phyloP scores from a whole-genome alignment of 2,888 invertebrate species.

The Hypomecis punctinalis region DNA sequence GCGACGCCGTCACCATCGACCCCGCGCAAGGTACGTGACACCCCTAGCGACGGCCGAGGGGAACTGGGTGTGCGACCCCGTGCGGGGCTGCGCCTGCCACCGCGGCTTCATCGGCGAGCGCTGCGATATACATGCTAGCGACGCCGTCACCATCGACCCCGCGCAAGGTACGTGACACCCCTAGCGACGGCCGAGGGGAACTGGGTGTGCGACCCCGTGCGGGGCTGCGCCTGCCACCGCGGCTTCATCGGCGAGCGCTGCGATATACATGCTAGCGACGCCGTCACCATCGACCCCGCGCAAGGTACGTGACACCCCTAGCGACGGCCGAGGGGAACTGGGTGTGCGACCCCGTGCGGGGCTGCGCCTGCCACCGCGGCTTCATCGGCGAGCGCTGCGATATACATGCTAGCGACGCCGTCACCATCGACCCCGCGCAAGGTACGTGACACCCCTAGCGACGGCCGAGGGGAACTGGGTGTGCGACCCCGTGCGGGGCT shows the following conservation, averaged over 20 bases:
- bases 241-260: conserved; percentile 91
- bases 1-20: conserved; percentile 62
- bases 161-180: conserved; percentile 53
- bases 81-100: conserved; percentile 91
- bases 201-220: conserved; percentile 92
- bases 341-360: conserved; percentile 92
- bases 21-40: conserved; percentile 55
- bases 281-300: conserved; percentile 59
- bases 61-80: conserved; percentile 93
- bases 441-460: conserved; percentile 49
- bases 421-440: conserved; percentile 57
- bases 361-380: conserved; percentile 92
- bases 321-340: conserved; percentile 92
- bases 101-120: conserved; percentile 90
- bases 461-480: conserved; percentile 92
- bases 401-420: conserved; percentile 67
- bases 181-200: conserved; percentile 89
- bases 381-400: conserved; percentile 90
- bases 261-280: conserved; percentile 79
- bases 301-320: conserved; percentile 49
- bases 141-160: conserved; percentile 61
- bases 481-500: conserved; percentile 93
- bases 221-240: conserved; percentile 92
- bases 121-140: conserved; percentile 86
- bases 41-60: conserved; percentile 86